Evolutionary conservation across 1,140 invertebrate species (phyloP).

Genomic region (Halesus radiatus): DNA sequence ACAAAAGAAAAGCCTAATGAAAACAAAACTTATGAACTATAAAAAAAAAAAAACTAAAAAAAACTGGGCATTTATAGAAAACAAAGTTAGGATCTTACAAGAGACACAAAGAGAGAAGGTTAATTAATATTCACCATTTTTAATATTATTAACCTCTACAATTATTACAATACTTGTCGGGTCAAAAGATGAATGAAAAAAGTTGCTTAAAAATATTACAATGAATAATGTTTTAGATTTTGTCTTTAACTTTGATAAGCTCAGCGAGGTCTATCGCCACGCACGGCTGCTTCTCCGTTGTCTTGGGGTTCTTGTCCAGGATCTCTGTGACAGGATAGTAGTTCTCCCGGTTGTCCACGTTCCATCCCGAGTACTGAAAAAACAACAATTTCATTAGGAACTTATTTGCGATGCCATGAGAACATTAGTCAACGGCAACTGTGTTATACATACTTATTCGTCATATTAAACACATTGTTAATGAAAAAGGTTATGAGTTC

Average conservation of each 20-base stretch:
- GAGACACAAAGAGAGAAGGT: too few relatives aligned
- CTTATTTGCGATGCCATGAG: too few relatives aligned
- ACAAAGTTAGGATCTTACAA: too few relatives aligned
- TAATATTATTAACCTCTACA: neutral
- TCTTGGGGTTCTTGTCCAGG: constrained; percentile 68
- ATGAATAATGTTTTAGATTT: constrained; percentile 52
- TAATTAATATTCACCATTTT: too few relatives aligned
- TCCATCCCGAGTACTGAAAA: constrained; percentile 80
- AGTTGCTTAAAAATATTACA: constrained; percentile 37
- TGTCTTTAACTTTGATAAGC: constrained; percentile 70
- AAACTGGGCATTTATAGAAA: too few relatives aligned
- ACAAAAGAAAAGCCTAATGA: neutral
- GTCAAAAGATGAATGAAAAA: constrained; percentile 32
- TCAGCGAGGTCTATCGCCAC: constrained; percentile 70
- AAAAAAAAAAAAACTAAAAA: too few relatives aligned
- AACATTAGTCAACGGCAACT: too few relatives aligned
- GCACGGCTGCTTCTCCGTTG: constrained; percentile 69
- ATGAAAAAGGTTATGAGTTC: too few relatives aligned
- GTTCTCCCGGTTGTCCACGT: constrained; percentile 76
- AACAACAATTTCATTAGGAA: neutral
- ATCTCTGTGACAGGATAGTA: constrained; percentile 73
- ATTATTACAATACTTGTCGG: constrained; percentile 32
- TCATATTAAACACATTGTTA: too few relatives aligned
- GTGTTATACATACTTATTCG: too few relatives aligned
- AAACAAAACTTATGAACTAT: too few relatives aligned